phyloP scores from a whole-genome alignment of 2,888 invertebrate genomes.

The Podotricha telesiphe region DNA sequence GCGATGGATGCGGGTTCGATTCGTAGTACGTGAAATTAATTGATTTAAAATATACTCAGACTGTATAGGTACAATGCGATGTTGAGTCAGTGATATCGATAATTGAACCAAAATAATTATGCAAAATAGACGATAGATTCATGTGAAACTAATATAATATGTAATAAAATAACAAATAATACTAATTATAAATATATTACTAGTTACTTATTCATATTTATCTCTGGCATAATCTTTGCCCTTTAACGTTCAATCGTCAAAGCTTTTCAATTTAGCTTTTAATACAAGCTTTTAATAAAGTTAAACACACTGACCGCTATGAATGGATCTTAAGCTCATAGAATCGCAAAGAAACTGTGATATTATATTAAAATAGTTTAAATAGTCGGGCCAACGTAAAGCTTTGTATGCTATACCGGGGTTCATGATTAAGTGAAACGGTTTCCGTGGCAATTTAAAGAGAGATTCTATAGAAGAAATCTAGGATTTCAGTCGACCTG shows the following conservation, averaged over 20 bases:
- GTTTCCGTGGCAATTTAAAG: conserved; percentile 42
- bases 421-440: conserved; percentile 38
- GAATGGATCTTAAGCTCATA: conserved; percentile 29
- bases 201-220: neutral
- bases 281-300: conserved; percentile 35
- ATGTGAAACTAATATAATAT: too few relatives aligned
- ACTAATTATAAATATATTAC: neutral
- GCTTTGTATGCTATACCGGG: conserved; percentile 41
- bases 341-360: conserved; percentile 39
- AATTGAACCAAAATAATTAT: too few relatives aligned
- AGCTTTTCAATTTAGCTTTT: conserved; percentile 29
- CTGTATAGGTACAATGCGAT: too few relatives aligned
- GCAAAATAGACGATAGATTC: too few relatives aligned
- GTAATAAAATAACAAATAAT: neutral
- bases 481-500: conserved; percentile 38
- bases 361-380: conserved; percentile 44
- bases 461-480: conserved; percentile 44
- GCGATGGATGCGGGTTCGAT: too few relatives aligned
- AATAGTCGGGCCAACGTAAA: conserved; percentile 37
- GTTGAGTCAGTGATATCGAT: too few relatives aligned
- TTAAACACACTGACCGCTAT: conserved; percentile 37
- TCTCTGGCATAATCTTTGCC: conserved; percentile 10
- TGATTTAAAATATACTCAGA: too few relatives aligned
- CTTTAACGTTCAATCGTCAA: conserved; percentile 7
- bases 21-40: too few relatives aligned